phyloP scores from a whole-genome alignment of 2,888 invertebrate genomes.

The Atethmia centrago region DNA sequence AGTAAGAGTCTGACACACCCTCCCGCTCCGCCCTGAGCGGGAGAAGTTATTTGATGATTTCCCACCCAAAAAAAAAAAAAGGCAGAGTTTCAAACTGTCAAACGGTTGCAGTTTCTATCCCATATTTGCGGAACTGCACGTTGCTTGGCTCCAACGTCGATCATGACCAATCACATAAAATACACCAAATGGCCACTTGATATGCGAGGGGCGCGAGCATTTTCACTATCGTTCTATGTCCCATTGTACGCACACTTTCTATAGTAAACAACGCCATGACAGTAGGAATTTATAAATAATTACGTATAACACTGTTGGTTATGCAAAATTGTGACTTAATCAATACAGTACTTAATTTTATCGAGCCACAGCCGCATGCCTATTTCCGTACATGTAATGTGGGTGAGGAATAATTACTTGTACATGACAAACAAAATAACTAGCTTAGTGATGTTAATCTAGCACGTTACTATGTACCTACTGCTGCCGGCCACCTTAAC shows the following conservation, averaged over 20 bases:
- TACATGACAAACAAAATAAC: conserved; percentile 58
- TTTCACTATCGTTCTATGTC: conserved; percentile 89
- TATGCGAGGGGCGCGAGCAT: conserved; percentile 77
- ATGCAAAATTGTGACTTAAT: conserved; percentile 69
- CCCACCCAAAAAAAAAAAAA: no score
- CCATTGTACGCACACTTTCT: conserved; percentile 86
- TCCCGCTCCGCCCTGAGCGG: no score
- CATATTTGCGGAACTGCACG: conserved; percentile 60
- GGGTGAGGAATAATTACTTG: conserved; percentile 56
- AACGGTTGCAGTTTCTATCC: conserved; percentile 57
- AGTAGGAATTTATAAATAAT: conserved; percentile 72
- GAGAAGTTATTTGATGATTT: no score
- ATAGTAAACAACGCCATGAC: conserved; percentile 80
- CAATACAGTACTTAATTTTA: conserved; percentile 52
- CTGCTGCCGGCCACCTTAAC: conserved; percentile 10
- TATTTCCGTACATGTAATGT: conserved; percentile 55
- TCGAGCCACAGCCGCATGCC: conserved; percentile 36
- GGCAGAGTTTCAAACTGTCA: conserved; percentile 25
- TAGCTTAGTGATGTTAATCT: conserved; percentile 40
- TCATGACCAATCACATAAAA: conserved; percentile 68
- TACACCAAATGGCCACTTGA: conserved; percentile 74
- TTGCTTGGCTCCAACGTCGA: conserved; percentile 52
- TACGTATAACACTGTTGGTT: conserved; percentile 68
- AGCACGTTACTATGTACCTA: not conserved
- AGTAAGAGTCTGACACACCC: no score